Percentiles rank a stretch among this genome's conserved stretches.
Evolutionary conservation across 2,113 vertebrate species (phyloP).

Genomic region (Sapayoa aenigma): DNA sequence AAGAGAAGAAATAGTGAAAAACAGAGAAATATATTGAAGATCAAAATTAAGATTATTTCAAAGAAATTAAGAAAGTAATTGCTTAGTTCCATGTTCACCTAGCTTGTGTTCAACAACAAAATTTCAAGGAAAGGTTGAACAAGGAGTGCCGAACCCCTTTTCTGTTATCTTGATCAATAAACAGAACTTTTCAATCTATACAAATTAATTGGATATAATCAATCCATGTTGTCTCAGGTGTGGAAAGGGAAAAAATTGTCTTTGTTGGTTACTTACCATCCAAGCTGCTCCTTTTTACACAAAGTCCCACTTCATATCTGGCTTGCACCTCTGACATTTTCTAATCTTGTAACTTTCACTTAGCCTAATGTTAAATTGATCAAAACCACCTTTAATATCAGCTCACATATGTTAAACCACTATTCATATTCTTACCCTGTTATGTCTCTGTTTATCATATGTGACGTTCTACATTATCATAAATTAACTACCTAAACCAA

Average conservation of each 20-base stretch:
- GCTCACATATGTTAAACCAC: not conserved
- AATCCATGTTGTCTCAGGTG: not conserved
- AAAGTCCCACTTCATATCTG: not conserved
- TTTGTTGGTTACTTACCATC: not conserved
- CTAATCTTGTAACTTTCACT: conserved; percentile 5
- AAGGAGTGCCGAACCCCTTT: not conserved
- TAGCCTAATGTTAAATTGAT: not conserved
- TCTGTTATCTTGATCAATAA: not conserved
- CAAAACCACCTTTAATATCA: conserved; percentile 5
- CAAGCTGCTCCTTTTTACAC: not conserved
- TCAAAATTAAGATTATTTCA: not conserved
- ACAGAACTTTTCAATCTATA: not conserved
- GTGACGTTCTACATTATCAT: not conserved
- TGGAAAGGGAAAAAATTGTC: not conserved
- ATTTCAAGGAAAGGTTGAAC: not conserved
- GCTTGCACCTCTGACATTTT: not conserved
- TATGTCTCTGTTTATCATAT: not conserved
- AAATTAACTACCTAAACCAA: not conserved
- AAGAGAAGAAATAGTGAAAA: not conserved
- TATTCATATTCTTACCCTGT: not conserved
- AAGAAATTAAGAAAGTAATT: not conserved
- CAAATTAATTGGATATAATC: not conserved
- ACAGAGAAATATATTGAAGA: not conserved
- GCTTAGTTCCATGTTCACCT: not conserved
- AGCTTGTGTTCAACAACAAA: not conserved